Conservation (phyloP, 2,113 vertebrate genomes). For the Piaya cayana region DNA sequence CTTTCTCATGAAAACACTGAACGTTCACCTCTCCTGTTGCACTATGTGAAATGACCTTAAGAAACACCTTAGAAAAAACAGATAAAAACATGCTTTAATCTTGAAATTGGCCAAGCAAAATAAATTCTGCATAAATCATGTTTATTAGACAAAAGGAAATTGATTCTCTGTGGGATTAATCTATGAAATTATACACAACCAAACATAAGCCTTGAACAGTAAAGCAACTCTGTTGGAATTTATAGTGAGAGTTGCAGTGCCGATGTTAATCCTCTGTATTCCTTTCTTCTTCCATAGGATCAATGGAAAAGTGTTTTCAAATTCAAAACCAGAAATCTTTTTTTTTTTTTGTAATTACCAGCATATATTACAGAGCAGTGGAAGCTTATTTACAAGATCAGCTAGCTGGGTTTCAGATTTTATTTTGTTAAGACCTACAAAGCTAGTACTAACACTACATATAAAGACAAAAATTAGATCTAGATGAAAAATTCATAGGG, state of each 20-base stretch:
- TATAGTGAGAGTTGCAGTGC: background rate
- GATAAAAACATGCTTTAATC: constrained; percentile 24
- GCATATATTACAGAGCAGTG: background rate
- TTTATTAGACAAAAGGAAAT: constrained; percentile 24
- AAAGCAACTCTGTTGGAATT: background rate
- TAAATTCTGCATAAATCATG: constrained; percentile 13
- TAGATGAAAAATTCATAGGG: background rate
- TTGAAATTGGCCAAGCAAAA: constrained; percentile 43
- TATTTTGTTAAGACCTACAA: background rate
- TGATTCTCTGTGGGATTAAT: background rate
- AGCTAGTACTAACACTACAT: background rate
- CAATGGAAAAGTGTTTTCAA: background rate
- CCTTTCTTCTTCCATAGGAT: background rate
- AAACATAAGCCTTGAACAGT: background rate
- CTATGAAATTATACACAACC: constrained; percentile 5
- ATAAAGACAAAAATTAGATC: background rate
- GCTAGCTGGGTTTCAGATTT: background rate
- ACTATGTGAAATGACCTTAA: background rate
- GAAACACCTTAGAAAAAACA: background rate
- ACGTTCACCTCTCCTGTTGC: background rate
- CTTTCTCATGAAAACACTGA: background rate
- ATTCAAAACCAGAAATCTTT: background rate
- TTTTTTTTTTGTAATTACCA: background rate
- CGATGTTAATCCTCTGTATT: background rate
- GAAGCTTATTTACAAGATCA: background rate